A percentile compares a stretch with the other conserved stretches of the same genome.
phyloP scores from a whole-genome alignment of 2,888 invertebrate species.

The Ceriagrion tenellum region DNA sequence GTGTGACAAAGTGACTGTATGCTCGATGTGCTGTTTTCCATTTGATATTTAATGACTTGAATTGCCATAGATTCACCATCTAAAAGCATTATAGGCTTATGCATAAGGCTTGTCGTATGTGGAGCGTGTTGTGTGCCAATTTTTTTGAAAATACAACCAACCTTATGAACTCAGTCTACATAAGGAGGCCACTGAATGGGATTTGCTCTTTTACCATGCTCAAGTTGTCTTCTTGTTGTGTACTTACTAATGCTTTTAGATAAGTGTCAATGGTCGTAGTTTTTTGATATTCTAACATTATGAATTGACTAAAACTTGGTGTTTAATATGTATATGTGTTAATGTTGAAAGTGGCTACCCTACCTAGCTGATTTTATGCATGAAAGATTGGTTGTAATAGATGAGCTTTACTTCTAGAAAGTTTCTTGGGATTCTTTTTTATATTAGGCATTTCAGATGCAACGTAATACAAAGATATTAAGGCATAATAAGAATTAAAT shows the following conservation, averaged over 20 bases:
- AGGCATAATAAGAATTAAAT: too few species aligned
- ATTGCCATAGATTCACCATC: slow-evolving; percentile 52
- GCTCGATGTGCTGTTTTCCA: slow-evolving; percentile 59
- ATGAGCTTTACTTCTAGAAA: neutral
- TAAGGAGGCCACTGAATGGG: neutral
- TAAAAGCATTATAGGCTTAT: slow-evolving; percentile 30
- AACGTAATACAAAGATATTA: too few species aligned
- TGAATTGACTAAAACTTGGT: neutral
- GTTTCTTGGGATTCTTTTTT: neutral
- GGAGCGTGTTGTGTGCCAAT: neutral
- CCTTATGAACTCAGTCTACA: neutral
- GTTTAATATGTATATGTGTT: neutral
- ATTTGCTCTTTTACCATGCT: neutral
- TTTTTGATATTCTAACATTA: neutral
- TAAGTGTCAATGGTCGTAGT: slow-evolving; percentile 3
- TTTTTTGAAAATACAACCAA: neutral
- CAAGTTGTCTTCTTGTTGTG: neutral
- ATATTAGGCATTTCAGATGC: too few species aligned
- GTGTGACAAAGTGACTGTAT: slow-evolving; percentile 62
- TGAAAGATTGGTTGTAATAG: neutral
- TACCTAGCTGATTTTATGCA: slow-evolving; percentile 17
- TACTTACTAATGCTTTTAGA: slow-evolving; percentile 45
- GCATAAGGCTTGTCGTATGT: neutral
- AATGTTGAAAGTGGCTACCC: slow-evolving; percentile 8
- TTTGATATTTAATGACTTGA: slow-evolving; percentile 52